Evolutionary conservation across 1,140 invertebrate species (phyloP), one percentile per base, ranked within the genome.

Genomic region (Drosophila orena): DNA sequence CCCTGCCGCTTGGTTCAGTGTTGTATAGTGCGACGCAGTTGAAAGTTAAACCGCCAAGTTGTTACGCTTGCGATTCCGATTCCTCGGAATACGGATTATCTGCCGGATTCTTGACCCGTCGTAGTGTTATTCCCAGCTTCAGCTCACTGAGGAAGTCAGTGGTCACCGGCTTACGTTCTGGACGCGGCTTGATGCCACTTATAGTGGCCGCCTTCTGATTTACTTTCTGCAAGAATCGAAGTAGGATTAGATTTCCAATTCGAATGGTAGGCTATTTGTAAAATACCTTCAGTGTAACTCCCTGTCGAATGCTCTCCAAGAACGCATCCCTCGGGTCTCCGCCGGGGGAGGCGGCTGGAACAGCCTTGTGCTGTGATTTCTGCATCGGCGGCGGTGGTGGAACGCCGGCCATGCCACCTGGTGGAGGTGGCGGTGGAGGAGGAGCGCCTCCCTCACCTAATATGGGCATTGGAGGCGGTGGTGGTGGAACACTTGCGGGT

Each of bases 141-240:
- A 91, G 53, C 44, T 91, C 90, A 47, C 90, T 90, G 2, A 91
- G 27, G 27, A 91, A 91, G 61, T 91, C 90, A 1, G 22, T 77
- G 11, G 61, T 50, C 17, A 68, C 56, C 24, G 90, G 90, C 42
- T 90, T 91, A 12, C 68, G 70, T 44, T 91, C 89, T 1, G 75
- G 70, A 5, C 84, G 65, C 22, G 89, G 83, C 6, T 85, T 90
- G 0, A 85, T 61, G 1, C 84, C 89, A 17, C 89, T 91, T 37
- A 91, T 89, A 15, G 89, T 91, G 20, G 89, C 89, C 22, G 89
- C 78, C 57, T 91, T 91, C 20, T 83, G 62, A 37, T 91, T 66
- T 10, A 91, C 75, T 85, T 91, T 91, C 89, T 91, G 69, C 12
- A 74, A 71, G 1, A 38, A 7, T 24, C 8, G 22, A 1, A 35